Percentiles rank a stretch among this genome's conserved stretches.
phyloP scores from a whole-genome alignment of 1,140 invertebrate species.

The Tetramorium simillimum region DNA sequence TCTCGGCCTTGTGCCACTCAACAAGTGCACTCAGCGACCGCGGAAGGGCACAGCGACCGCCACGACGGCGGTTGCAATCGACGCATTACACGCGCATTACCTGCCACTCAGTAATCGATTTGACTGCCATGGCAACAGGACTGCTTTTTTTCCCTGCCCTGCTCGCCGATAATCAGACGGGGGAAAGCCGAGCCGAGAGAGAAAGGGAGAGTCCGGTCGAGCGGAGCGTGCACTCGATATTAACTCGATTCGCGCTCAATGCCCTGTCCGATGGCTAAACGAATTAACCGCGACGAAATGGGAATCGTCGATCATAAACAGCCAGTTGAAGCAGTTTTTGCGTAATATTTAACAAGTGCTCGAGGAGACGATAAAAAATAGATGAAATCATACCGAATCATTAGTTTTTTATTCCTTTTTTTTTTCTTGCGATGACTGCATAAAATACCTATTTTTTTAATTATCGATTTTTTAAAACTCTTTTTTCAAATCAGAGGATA shows the following conservation, averaged over 20 bases:
- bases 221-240: conserved; percentile 66
- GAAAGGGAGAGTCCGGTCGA: conserved; percentile 43
- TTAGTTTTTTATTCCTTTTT: background rate
- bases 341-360: conserved; percentile 32
- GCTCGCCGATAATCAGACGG: conserved; percentile 58
- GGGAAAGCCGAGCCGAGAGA: conserved; percentile 55
- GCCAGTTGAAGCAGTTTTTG: conserved; percentile 20
- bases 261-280: conserved; percentile 64
- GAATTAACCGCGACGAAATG: conserved; percentile 70
- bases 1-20: conserved; percentile 61
- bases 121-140: conserved; percentile 73
- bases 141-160: conserved; percentile 56
- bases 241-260: conserved; percentile 72
- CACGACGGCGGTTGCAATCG: conserved; percentile 54
- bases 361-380: background rate
- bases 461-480: background rate
- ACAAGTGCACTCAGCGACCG: conserved; percentile 65
- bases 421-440: background rate
- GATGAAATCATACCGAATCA: background rate
- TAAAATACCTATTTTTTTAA: background rate
- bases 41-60: conserved; percentile 48
- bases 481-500: background rate
- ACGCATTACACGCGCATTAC: conserved; percentile 74
- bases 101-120: conserved; percentile 75
- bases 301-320: conserved; percentile 62